Percentiles rank a stretch among this genome's conserved stretches.
phyloP scores from a whole-genome alignment of 1,140 invertebrate species.

The Drosophila sp. region DNA sequence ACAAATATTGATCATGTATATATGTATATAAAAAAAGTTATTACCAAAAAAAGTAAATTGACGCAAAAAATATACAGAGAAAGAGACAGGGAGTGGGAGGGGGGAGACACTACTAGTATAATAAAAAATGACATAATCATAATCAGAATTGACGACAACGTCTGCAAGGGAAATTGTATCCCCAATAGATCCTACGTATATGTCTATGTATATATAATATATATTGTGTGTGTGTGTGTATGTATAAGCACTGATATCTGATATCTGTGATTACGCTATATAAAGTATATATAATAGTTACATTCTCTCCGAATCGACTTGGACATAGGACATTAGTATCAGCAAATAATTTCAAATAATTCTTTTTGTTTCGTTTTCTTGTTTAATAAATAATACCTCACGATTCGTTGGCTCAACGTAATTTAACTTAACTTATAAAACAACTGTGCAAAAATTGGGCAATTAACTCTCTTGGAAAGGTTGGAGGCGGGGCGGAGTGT shows the following conservation, averaged over 20 bases:
- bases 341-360: constrained; percentile 78
- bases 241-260: constrained; percentile 71
- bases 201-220: constrained; percentile 29
- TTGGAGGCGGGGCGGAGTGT: not conserved
- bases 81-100: constrained; percentile 20
- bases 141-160: constrained; percentile 64
- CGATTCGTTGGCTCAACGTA: constrained; percentile 77
- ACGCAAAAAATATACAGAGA: constrained; percentile 71
- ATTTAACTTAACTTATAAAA: constrained; percentile 77
- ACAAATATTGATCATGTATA: constrained; percentile 68
- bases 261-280: constrained; percentile 59
- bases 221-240: constrained; percentile 25
- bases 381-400: constrained; percentile 79
- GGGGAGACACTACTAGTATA: constrained; percentile 39
- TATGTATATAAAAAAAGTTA: constrained; percentile 57
- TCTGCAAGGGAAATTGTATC: constrained; percentile 41
- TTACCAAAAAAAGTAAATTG: constrained; percentile 66
- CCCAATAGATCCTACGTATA: constrained; percentile 36
- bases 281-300: constrained; percentile 59
- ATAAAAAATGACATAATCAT: constrained; percentile 72
- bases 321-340: constrained; percentile 60
- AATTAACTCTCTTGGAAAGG: constrained; percentile 45
- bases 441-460: constrained; percentile 73
- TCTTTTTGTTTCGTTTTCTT: constrained; percentile 43
- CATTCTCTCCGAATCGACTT: constrained; percentile 48